Evolutionary conservation across 2,113 vertebrate species (phyloP).

Genomic region (Hiodon alosoides): DNA sequence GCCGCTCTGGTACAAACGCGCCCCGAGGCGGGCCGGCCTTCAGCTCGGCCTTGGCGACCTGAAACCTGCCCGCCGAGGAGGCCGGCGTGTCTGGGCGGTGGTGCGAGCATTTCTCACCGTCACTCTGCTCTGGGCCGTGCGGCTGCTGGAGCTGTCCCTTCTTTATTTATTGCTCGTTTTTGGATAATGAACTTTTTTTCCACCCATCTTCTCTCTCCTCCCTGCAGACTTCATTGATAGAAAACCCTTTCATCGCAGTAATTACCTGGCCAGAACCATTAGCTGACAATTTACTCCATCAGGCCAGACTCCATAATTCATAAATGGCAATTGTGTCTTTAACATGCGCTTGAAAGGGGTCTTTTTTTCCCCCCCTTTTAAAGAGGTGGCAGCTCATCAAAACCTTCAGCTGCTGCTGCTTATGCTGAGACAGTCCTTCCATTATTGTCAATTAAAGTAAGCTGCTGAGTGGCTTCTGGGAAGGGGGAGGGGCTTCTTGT

Average conservation of each 20-base stretch:
- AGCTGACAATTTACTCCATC: constrained; percentile 45
- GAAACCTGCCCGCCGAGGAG: too few relatives aligned
- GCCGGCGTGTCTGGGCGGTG: too few relatives aligned
- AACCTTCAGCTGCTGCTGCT: constrained; percentile 48
- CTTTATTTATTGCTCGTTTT: not conserved
- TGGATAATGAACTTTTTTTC: constrained; percentile 11
- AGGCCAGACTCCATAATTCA: constrained; percentile 32
- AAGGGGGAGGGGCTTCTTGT: constrained; percentile 39
- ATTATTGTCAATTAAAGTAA: constrained; percentile 56
- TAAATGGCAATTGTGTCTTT: constrained; percentile 35
- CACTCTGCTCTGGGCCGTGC: not conserved
- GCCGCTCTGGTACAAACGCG: too few relatives aligned
- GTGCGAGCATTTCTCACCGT: not conserved
- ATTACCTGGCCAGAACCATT: constrained; percentile 47
- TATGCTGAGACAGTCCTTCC: constrained; percentile 52
- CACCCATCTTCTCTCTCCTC: constrained; percentile 30
- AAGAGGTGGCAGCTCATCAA: constrained; percentile 26
- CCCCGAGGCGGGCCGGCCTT: too few relatives aligned
- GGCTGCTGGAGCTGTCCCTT: not conserved
- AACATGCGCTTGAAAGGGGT: constrained; percentile 50
- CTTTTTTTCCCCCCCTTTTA: not conserved
- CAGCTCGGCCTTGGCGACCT: too few relatives aligned
- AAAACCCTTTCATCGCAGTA: constrained; percentile 44
- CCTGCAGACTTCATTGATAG: constrained; percentile 20
- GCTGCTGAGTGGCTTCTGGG: constrained; percentile 47